phyloP scores from a whole-genome alignment of 2,113 vertebrate genomes.

The Salminus brasiliensis region DNA sequence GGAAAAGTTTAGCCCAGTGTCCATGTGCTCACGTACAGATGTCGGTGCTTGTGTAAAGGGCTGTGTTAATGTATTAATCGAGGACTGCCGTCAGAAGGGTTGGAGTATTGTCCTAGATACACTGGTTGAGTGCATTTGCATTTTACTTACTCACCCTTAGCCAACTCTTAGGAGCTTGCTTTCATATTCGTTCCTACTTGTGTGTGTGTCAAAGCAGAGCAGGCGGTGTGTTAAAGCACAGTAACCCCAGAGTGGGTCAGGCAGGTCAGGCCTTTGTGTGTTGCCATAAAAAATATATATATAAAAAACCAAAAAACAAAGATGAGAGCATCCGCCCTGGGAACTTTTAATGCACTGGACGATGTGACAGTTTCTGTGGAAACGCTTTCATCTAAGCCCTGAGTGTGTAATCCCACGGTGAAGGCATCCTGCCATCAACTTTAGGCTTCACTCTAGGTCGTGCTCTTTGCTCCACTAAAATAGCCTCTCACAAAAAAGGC shows the following conservation, averaged over 20 bases:
- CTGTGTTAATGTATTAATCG: conserved; percentile 71
- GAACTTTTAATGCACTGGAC: neutral
- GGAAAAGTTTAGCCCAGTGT: conserved; percentile 62
- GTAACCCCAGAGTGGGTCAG: conserved; percentile 21
- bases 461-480: neutral
- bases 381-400: neutral
- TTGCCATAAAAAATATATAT: neutral
- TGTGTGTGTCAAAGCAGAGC: conserved; percentile 71
- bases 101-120: conserved; percentile 74
- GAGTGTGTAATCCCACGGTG: neutral
- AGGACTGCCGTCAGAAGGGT: conserved; percentile 68
- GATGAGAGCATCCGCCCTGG: neutral
- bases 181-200: conserved; percentile 71
- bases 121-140: conserved; percentile 71
- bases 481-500: neutral
- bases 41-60: conserved; percentile 54
- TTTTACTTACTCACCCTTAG: conserved; percentile 76
- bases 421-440: neutral
- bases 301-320: neutral
- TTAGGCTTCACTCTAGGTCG: neutral
- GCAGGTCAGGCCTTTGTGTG: neutral
- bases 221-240: conserved; percentile 47
- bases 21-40: conserved; percentile 47
- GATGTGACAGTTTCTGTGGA: neutral
- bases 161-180: conserved; percentile 69